Base-by-base conservation (phyloP, 2,113 vertebrate genomes). In the Pygoscelis adeliae region DNA sequence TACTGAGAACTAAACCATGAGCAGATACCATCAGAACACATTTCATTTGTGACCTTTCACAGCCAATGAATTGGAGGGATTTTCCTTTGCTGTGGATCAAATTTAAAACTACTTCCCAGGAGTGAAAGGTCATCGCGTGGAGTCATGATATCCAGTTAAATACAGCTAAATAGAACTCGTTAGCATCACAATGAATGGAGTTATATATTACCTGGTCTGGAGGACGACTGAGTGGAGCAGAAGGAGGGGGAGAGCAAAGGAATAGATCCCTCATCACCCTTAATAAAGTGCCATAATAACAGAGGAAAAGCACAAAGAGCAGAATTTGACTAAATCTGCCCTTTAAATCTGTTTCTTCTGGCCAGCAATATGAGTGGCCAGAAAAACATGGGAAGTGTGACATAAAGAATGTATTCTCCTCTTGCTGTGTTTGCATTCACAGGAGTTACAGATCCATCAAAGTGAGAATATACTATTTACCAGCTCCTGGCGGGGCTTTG, bases 21-120 rank as follows among this genome's bases (percentile, higher is more conserved):
- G 93, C 69, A 97, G 98, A 98, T 98, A 98, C 89, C 96, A 98
- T 98, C 98, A 97, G 98, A 98, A 98, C 98, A 98, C 98, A 98
- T 98, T 98, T 98, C 98, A 98, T 98, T 98, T 98, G 97, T 98
- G 98, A 98, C 98, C 98, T 98, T 98, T 98, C 97, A 98, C 98
- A 98, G 97, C 98, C 98, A 98, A 98, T 98, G 97, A 98, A 98
- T 98, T 97, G 96, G 96, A 96, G 97, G 98, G 98, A 98, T 98
- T 98, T 98, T 98, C 98, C 98, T 98, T 97, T 97, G 90, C 98
- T 34, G 86, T 90, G 98, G 98, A 98, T 98, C 98, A 96, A 98
- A 98, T 98, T 98, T 98, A 98, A 98, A 98, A 98, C 93, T 97
- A 98, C 98, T 98, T 98, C 98, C 98, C 98, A 98, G 97, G 97